phyloP scores from a whole-genome alignment of 2,113 vertebrate species.

The Phainopepla nitens region DNA sequence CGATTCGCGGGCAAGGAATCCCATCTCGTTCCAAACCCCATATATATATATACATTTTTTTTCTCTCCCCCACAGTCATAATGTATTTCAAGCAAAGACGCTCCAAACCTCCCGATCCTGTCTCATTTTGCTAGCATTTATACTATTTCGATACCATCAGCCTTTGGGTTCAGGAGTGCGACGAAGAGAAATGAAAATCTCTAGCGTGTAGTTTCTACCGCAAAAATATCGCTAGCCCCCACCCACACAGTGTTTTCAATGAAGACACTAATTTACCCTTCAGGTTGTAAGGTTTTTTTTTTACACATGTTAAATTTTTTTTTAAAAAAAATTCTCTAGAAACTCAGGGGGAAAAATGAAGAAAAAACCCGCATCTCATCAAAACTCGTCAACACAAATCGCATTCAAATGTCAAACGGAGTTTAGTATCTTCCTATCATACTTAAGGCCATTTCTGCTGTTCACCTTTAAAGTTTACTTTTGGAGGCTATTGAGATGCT shows the following conservation, averaged over 20 bases:
- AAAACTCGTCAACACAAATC: background rate
- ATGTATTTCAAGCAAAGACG: background rate
- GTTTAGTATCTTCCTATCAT: constrained; percentile 39
- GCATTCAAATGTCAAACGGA: background rate
- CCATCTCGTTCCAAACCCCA: constrained; percentile 17
- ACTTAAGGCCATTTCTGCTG: constrained; percentile 47
- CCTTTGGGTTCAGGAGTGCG: background rate
- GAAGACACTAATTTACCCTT: background rate
- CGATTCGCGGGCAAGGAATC: constrained; percentile 37
- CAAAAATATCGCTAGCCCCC: background rate
- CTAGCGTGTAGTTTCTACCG: background rate
- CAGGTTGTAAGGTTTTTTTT: background rate
- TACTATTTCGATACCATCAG: background rate
- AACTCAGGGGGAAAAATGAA: background rate
- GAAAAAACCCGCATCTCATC: background rate
- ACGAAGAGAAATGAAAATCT: background rate
- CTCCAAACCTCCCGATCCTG: background rate
- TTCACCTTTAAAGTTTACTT: constrained; percentile 81
- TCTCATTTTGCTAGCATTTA: background rate
- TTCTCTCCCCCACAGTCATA: background rate
- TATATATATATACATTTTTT: background rate
- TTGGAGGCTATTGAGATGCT: constrained; percentile 76
- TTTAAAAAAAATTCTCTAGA: background rate
- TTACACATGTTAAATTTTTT: background rate
- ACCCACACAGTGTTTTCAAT: background rate